These are phyloP conservation scores for Luidia sarsii DNA, from an alignment of 53 echinoderm and acorn worm genomes.

Conservation along the genomic window DNA sequence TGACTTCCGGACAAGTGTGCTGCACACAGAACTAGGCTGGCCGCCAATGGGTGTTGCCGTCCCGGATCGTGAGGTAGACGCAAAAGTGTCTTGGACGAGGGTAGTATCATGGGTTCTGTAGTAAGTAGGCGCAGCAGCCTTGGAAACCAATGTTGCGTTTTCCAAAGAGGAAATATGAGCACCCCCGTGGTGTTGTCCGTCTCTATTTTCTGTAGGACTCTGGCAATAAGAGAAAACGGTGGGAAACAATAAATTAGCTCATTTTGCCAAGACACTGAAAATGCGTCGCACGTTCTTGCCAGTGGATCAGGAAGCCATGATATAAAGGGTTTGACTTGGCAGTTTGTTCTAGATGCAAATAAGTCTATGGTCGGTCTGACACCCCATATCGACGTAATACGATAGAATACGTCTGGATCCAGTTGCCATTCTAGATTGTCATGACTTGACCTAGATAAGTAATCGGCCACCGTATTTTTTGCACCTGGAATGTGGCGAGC, in stretches of 20 bases:
- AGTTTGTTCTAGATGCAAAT: not conserved
- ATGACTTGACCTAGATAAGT: not conserved
- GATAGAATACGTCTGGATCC: not conserved
- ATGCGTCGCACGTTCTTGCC: too few relatives aligned
- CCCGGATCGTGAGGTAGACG: not conserved
- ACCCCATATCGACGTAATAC: not conserved
- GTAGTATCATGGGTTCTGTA: not conserved
- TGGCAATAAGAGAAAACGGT: too few relatives aligned
- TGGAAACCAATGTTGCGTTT: not conserved
- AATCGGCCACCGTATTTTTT: not conserved
- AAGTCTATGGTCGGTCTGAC: not conserved
- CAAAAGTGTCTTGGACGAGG: not conserved
- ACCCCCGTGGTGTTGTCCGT: not conserved
- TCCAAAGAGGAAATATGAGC: not conserved
- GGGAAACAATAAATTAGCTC: too few relatives aligned
- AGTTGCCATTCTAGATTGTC: not conserved
- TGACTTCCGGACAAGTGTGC: not conserved
- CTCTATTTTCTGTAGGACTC: too few relatives aligned
- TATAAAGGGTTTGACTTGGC: not conserved
- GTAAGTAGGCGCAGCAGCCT: not conserved
- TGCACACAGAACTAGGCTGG: not conserved
- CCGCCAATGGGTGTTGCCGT: not conserved
- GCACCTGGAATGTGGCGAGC: conserved; percentile 4
- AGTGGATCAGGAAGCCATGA: not conserved
- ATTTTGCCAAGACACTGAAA: too few relatives aligned